phyloP scores from a whole-genome alignment of 1,140 invertebrate species.

The Leptinotarsa defecta region DNA sequence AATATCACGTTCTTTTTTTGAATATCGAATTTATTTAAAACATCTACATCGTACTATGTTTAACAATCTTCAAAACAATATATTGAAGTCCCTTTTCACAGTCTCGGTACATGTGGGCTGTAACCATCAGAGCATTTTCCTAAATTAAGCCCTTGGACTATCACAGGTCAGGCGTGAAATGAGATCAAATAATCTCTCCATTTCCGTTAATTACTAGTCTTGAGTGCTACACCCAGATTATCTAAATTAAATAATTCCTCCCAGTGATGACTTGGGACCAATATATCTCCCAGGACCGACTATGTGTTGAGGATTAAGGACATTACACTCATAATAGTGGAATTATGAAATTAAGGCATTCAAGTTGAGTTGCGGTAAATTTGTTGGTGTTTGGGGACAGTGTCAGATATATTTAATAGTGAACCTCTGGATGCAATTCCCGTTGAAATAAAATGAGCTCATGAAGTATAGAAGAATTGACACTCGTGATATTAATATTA shows the following conservation, averaged over 20 bases:
- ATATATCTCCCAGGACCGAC: slow-evolving; percentile 20
- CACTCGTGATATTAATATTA: too few relatives aligned
- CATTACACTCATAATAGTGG: slow-evolving; percentile 29
- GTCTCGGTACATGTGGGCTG: too few relatives aligned
- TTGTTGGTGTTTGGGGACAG: background rate
- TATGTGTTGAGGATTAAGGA: slow-evolving; percentile 22
- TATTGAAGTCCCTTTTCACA: too few relatives aligned
- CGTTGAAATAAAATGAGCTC: too few relatives aligned
- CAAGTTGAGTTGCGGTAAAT: slow-evolving; percentile 14
- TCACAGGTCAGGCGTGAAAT: slow-evolving; percentile 41
- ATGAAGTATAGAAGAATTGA: too few relatives aligned
- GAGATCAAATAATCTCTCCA: slow-evolving; percentile 42
- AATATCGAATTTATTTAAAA: too few relatives aligned
- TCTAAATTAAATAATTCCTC: slow-evolving; percentile 45
- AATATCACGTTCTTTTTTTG: too few relatives aligned
- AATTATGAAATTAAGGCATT: slow-evolving; percentile 12
- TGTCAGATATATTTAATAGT: background rate
- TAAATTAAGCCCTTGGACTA: slow-evolving; percentile 5
- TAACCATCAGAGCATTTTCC: background rate
- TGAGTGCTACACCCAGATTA: slow-evolving; percentile 38
- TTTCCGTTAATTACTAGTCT: slow-evolving; percentile 42
- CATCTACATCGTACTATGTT: too few relatives aligned
- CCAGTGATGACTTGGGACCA: slow-evolving; percentile 27
- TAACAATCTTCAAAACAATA: too few relatives aligned
- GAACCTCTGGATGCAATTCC: too few relatives aligned